Base-by-base conservation (phyloP, 2,888 invertebrate species). In the Resseliella maxima region DNA sequence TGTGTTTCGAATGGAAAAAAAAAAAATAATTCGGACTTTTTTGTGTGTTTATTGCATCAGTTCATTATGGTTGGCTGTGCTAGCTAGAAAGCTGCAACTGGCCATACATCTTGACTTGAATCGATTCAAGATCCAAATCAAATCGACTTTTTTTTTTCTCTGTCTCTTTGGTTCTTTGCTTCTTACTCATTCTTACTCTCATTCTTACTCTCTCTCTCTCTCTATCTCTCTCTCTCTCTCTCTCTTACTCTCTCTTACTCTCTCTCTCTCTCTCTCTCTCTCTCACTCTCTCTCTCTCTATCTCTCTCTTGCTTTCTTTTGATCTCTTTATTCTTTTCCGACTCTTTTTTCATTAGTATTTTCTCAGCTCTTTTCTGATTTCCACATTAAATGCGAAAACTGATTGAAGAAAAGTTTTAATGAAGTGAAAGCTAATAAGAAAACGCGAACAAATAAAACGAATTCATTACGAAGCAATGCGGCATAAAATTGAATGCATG, bases 391-490 rank as follows among this genome's bases (percentile, higher is more conserved):
- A 72, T 72, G n/a, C n/a, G 31, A 72, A 10, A 31, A 72, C 31
- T 72, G 72, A 72, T 72, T 31, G 72, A 27, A 72, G 72, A 72
- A 72, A 72, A 72, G 72, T 72, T 72, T 31, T 72, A 72, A 72
- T 72, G 72, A 72, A 72, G 72, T 12, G 72, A 72, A 72, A 72
- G 72, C 72, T 72, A 72, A 72, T 72, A 72, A 72, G 72, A 59
- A 59, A 50, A 59, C 3, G n/a, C 59, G 24, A 59, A 59, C 59
- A 72, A 72, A 72, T 31, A 72, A 72, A n/a, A 72, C 72, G 35
- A 72, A 72, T n/a, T 2, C 0, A 31, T 50, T 12, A 31, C 72
- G 72, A 72, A 18, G 72, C 72, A 72, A 72, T 72, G 72, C 72
- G 31, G 72, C 72, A 72, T 31, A n/a, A 72, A 72, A 72, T 72